Evolutionary conservation across 2,888 invertebrate species (phyloP), one percentile per base, ranked within the genome.

Genomic region (Polia nebulosa): DNA sequence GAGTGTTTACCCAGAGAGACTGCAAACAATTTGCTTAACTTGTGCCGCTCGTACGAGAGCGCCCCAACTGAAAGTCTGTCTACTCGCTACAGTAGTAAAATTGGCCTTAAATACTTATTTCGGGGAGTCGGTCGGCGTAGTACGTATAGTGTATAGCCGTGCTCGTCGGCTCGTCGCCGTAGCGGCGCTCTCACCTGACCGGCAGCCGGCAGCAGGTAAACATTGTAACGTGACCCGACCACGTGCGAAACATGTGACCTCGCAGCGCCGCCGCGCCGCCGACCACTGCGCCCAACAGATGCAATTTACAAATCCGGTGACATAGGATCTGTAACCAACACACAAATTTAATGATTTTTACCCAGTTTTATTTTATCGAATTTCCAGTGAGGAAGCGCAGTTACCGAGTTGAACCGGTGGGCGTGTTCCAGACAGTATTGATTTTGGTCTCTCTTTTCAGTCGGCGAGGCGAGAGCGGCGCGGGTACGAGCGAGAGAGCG

Each of bases 381-480:
- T 94, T 95, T 94, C 92, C 91, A 92, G 90, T 91, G 90, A 93
- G 93, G 94, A 94, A 95, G 94, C 95, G 94, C 94, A 94, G 94
- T 94, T 93, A 93, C 93, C 87, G 93, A 91, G 92, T 91, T 89
- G 93, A 93, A 91, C 93, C 88, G 85, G 94, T 92, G 94, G 95
- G 95, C 95, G 95, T 91, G 91, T 88, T 90, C 94, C 94, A 95
- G 95, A 95, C 95, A 94, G 91, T 95, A 95, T 95, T 95, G 95
- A 95, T 95, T 93, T 94, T 92, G 89, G 89, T 92, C 86, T 87
- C 88, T 89, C 89, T 89, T 92, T 91, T 90, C 93, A 82, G 87
- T 93, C 85, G 80, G 75, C 87, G 72, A 81, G 58, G 76, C 83
- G 84, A 80, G 83, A 84, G 85, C 74, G 73, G 72, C 71, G 82